Evolutionary conservation across 1,140 invertebrate genomes (phyloP), one percentile per base, ranked within the genome.

Genomic region (Meloidogyne exigua): DNA sequence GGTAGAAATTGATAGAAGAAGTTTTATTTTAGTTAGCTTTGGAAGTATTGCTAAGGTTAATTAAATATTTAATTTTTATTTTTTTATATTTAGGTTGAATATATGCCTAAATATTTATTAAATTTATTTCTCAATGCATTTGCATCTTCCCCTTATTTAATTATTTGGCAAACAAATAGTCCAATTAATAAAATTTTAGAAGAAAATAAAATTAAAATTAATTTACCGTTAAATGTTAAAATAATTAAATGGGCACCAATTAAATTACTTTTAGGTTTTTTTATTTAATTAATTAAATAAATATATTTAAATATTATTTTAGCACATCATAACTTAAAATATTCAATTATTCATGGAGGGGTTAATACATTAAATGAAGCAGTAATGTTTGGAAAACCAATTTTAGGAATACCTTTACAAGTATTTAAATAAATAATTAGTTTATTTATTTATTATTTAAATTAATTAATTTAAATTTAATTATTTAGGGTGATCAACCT

Each of bases 101-200:
- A 78, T 73, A 87, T 85, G 81, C 83, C 81, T 7, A 44, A 68
- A 11, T 36, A 65, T n/a, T 63, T 84, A 11, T 70, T 85, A 2
- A 23, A 75, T 18, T 70, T 57, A 12, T 85, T 85, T 69, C 71
- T 87, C 11, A 28, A 72, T 0, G 68, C 72, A 5, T 85, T 87
- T 69, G 64, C 23, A 4, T 81, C n/a, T 28, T 63, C 64, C 39
- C 68, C 77, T 18, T 65, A 68, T 21, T 26, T 77, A 1, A 69
- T 85, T 18, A 23, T 85, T 25, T 85, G 84, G 84, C 85, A 87
- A 73, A 84, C 84, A 18, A 85, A 85, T 76, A 81, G 77, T 42
- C 44, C 57, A 23, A 25, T 75, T 15, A 42, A 72, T 23, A 18
- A 74, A 28, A 79, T 78, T 63, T 18, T 79, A 67, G 42, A 66